Evolutionary conservation across 2,888 invertebrate genomes (phyloP).

Genomic region (Ligdia adustata): DNA sequence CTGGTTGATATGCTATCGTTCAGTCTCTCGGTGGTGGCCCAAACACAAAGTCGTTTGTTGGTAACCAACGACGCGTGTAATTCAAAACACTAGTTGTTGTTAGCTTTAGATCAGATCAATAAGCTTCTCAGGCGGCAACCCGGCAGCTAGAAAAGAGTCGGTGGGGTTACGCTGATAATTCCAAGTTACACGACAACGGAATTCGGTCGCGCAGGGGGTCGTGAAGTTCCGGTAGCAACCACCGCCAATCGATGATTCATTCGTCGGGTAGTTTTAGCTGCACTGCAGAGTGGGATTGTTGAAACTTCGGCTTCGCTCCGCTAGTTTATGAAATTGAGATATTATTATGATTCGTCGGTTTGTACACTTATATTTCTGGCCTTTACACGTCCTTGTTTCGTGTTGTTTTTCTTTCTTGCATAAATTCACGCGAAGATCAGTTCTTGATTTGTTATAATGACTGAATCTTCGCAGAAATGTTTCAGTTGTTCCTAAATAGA

Average conservation of each 20-base stretch:
- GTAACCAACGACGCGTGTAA: slow-evolving; percentile 52
- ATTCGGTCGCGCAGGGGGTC: slow-evolving; percentile 51
- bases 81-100: slow-evolving; percentile 53
- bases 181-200: slow-evolving; percentile 44
- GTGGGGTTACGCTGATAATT: slow-evolving; percentile 32
- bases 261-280: slow-evolving; percentile 43
- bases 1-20: slow-evolving; percentile 9
- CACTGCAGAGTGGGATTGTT: slow-evolving; percentile 46
- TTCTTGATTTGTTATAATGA: slow-evolving; percentile 1
- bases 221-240: slow-evolving; percentile 60
- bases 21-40: slow-evolving; percentile 20
- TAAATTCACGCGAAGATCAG: background rate
- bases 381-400: slow-evolving; percentile 5
- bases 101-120: slow-evolving; percentile 68
- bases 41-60: slow-evolving; percentile 39
- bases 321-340: slow-evolving; percentile 71
- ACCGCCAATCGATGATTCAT: slow-evolving; percentile 58
- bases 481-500: background rate
- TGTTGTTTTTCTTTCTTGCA: slow-evolving; percentile 8
- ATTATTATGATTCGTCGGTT: slow-evolving; percentile 78
- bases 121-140: slow-evolving; percentile 71
- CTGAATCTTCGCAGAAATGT: slow-evolving; percentile 6
- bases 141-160: slow-evolving; percentile 51
- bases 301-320: slow-evolving; percentile 33
- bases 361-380: slow-evolving; percentile 40